phyloP scores from a whole-genome alignment of 1,140 invertebrate species.

The Pararge aegeria region DNA sequence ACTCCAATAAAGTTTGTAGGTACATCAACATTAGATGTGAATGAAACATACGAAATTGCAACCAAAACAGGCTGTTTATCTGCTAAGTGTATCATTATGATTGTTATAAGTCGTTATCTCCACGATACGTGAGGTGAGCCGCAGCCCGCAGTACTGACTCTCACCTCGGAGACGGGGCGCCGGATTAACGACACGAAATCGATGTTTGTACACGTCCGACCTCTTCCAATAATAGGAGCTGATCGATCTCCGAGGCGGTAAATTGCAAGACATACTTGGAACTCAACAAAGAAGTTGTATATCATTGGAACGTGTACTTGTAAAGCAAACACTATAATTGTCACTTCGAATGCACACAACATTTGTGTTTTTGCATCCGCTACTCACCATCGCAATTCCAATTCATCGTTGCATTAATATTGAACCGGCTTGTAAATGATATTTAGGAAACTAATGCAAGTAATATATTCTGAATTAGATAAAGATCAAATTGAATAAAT shows the following conservation, averaged over 20 bases:
- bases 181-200: conserved; percentile 72
- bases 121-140: conserved; percentile 65
- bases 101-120: conserved; percentile 59
- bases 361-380: conserved; percentile 31
- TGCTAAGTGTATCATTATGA: conserved; percentile 50
- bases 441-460: conserved; percentile 30
- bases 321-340: conserved; percentile 50
- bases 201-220: conserved; percentile 77
- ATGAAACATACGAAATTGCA: conserved; percentile 32
- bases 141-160: conserved; percentile 40
- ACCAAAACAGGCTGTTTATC: conserved; percentile 29
- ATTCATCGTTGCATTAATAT: conserved; percentile 28
- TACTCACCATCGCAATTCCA: conserved; percentile 22
- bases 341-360: conserved; percentile 36
- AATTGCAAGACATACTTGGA: conserved; percentile 69
- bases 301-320: conserved; percentile 55
- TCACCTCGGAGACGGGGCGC: conserved; percentile 53
- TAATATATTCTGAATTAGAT: conserved; percentile 31
- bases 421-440: conserved; percentile 22
- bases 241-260: conserved; percentile 64
- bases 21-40: conserved; percentile 31
- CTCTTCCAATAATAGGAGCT: conserved; percentile 71
- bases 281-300: conserved; percentile 64
- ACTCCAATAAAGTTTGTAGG: conserved; percentile 22
- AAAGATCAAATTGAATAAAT: conserved; percentile 27